phyloP scores from a whole-genome alignment of 2,797 vertebrate species.

The Alauda arvensis region DNA sequence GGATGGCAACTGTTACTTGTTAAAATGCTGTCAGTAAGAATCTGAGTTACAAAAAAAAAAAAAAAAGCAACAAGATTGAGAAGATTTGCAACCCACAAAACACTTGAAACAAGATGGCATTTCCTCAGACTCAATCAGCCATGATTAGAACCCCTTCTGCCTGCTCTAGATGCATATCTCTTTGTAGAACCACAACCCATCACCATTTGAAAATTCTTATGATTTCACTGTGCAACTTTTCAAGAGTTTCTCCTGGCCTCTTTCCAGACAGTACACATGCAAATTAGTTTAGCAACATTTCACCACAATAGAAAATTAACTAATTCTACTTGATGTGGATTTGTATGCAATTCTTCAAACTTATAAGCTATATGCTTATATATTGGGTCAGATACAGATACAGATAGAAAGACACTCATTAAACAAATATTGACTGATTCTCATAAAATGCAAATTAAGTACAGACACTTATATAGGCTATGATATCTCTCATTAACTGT shows the following conservation, averaged over 20 bases:
- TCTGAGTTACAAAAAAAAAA: neutral
- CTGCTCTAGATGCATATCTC: slow-evolving; percentile 44
- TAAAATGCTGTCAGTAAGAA: neutral
- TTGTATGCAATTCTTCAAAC: slow-evolving; percentile 54
- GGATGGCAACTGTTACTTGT: neutral
- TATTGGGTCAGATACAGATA: slow-evolving; percentile 9
- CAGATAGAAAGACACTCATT: slow-evolving; percentile 28
- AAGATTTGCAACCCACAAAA: slow-evolving; percentile 49
- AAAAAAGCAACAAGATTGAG: neutral
- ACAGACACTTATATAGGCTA: neutral
- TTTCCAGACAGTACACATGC: slow-evolving; percentile 71
- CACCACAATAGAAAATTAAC: slow-evolving; percentile 63
- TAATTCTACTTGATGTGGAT: slow-evolving; percentile 67
- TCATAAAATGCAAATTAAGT: neutral
- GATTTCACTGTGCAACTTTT: slow-evolving; percentile 59
- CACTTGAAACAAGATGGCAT: slow-evolving; percentile 43
- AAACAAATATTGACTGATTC: neutral
- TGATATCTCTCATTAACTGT: neutral
- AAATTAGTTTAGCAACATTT: slow-evolving; percentile 61
- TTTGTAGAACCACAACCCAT: slow-evolving; percentile 61
- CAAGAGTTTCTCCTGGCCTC: slow-evolving; percentile 62
- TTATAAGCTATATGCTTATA: neutral
- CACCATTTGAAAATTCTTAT: slow-evolving; percentile 56
- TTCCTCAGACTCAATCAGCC: slow-evolving; percentile 48
- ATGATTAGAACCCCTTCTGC: slow-evolving; percentile 58